A percentile compares a stretch with the other conserved stretches of the same genome.
Evolutionary conservation across 2,797 vertebrate species (phyloP).

Genomic region (Thalassophryne amazonica): DNA sequence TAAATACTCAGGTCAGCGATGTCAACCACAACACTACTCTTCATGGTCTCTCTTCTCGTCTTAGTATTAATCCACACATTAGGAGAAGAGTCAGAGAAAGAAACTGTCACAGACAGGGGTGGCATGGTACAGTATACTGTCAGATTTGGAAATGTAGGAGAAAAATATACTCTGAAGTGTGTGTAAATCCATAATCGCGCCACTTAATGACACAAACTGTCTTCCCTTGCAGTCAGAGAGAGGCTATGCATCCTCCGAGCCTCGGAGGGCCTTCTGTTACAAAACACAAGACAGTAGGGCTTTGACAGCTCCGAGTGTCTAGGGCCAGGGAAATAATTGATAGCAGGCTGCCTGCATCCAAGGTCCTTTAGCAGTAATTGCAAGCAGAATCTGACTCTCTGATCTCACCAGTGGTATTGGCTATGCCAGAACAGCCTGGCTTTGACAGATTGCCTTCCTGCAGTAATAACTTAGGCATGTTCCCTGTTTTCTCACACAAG

Average conservation of each 20-base stretch:
- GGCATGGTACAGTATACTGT: constrained; percentile 36
- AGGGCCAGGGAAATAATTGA: constrained; percentile 98
- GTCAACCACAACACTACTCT: constrained; percentile 59
- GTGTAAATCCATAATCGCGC: constrained; percentile 88
- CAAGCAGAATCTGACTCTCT: constrained; percentile 99
- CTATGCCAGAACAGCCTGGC: constrained; percentile 93
- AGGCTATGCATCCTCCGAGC: constrained; percentile 68
- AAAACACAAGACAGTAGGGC: constrained; percentile 96
- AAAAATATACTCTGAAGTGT: constrained; percentile 70
- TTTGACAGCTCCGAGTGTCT: constrained; percentile 97
- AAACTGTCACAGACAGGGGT: constrained; percentile 26
- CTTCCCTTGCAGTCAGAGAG: constrained; percentile 81
- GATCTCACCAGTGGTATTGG: constrained; percentile 99
- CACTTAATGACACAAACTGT: constrained; percentile 87
- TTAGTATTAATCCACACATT: constrained; percentile 62
- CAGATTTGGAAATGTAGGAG: constrained; percentile 52
- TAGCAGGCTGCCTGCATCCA: constrained; percentile 97
- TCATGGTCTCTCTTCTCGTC: constrained; percentile 38
- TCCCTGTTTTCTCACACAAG: constrained; percentile 89
- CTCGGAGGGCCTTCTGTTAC: constrained; percentile 90
- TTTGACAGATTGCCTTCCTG: constrained; percentile 99
- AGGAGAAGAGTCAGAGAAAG: constrained; percentile 31
- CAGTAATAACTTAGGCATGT: constrained; percentile 99
- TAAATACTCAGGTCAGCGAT: constrained; percentile 70
- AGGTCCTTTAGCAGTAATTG: constrained; percentile 99